Evolutionary conservation across 2,797 vertebrate species (phyloP), one percentile per base, ranked within the genome.

Genomic region (Chaetophractus vellerosus): DNA sequence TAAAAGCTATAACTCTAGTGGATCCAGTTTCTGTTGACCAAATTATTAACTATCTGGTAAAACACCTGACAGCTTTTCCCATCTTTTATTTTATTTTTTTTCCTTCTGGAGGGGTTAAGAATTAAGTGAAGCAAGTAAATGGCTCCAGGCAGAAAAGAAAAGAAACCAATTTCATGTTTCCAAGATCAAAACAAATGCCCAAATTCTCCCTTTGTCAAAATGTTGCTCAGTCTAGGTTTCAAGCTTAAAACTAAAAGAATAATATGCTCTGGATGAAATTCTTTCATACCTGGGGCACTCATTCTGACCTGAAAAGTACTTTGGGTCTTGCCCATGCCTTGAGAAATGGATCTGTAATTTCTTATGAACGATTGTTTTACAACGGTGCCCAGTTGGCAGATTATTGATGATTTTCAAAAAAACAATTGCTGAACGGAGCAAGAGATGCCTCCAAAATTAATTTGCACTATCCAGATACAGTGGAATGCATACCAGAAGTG

Each of bases 251-350:
- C 19, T 21, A 15, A 72, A 90, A 24, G 14, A 91, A 86, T 45
- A 84, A 83, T 41, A 74, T 64, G 21, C 1, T n/a, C 4, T 83
- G 23, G 36, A 78, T 57, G 52, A 68, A 90, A 92, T 88, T 92
- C 59, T 81, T 36, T 92, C 59, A 78, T 36, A 85, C 15, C 14
- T 36, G 5, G 72, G 12, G 45, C 87, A 26, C 9, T 72, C 55
- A 55, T 84, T 80, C 24, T 64, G 36, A 19, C 10, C 26, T 76
- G 75, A 68, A 9, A 8, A 80, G 26, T 64, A 68, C 3, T 78
- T 71, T 75, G 9, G 33, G 16, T 89, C 45, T 86, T 59, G 16
- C 9, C 52, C 69, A 2, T 66, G 3, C 23, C 36, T 57, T 50
- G 24, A 82, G 33, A 93, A 76, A 90, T 0, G 3, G 8, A 91